Evolutionary conservation across 2,888 invertebrate species (phyloP).

Genomic region (Allacma fusca): DNA sequence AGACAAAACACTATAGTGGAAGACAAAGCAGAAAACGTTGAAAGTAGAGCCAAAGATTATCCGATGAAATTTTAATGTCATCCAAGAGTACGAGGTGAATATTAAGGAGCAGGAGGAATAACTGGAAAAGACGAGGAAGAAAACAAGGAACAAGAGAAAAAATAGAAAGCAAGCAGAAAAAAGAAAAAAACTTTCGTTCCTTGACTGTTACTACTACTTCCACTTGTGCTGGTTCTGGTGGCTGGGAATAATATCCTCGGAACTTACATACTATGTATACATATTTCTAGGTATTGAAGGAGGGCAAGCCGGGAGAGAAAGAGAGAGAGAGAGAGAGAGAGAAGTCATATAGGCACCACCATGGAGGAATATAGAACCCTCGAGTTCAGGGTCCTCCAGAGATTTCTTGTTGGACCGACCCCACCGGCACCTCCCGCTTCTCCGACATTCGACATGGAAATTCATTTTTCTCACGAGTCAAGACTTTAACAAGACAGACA

Average conservation of each 20-base stretch:
- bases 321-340: not conserved
- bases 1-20: slow-evolving; percentile 7
- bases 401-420: slow-evolving; percentile 39
- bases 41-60: slow-evolving; percentile 58
- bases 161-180: slow-evolving; percentile 40
- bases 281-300: too few relatives aligned
- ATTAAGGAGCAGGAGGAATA: slow-evolving; percentile 53
- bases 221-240: not conserved
- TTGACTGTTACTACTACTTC: not conserved
- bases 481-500: slow-evolving; percentile 40
- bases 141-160: slow-evolving; percentile 46
- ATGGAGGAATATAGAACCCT: slow-evolving; percentile 22
- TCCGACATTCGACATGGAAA: slow-evolving; percentile 43
- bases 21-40: slow-evolving; percentile 45
- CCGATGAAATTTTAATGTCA: slow-evolving; percentile 60
- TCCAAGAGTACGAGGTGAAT: slow-evolving; percentile 57
- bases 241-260: not conserved
- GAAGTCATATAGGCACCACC: not conserved
- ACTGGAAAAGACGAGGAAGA: slow-evolving; percentile 43
- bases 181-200: slow-evolving; percentile 48
- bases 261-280: not conserved
- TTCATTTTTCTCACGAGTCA: slow-evolving; percentile 45
- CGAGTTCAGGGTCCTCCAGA: slow-evolving; percentile 41
- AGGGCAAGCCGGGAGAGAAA: not conserved
- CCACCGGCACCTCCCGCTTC: slow-evolving; percentile 21